A percentile compares a stretch with the other conserved stretches of the same genome.
Evolutionary conservation across 2,888 invertebrate species (phyloP).

Genomic region (Oasisia sp.): DNA sequence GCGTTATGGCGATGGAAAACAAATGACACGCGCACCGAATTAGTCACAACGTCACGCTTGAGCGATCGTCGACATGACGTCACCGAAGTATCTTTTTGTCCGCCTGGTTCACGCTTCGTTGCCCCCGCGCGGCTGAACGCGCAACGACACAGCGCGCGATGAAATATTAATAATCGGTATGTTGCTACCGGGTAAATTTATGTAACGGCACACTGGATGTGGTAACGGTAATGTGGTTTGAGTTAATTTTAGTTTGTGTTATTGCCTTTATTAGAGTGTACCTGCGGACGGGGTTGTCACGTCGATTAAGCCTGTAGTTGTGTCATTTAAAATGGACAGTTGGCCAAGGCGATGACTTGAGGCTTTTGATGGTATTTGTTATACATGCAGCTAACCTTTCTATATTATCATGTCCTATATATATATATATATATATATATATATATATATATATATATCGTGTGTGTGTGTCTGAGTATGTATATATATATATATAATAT

Average conservation of each 20-base stretch:
- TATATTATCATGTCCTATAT: no score
- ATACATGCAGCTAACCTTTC: no score
- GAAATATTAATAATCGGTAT: not conserved
- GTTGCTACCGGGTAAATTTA: not conserved
- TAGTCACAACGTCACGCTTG: not conserved
- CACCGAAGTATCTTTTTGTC: not conserved
- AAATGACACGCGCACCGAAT: not conserved
- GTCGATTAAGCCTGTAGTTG: no score
- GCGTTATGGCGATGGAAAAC: not conserved
- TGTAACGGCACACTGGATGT: not conserved
- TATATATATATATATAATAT: no score
- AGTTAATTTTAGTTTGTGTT: not conserved
- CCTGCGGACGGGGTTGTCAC: no score
- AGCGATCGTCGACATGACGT: not conserved
- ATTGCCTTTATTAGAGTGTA: no score
- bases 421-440: no score
- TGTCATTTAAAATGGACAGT: no score
- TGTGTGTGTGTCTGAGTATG: no score
- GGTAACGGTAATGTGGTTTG: not conserved
- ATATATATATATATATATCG: no score
- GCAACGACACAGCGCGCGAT: not conserved
- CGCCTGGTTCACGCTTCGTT: not conserved
- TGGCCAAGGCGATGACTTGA: no score
- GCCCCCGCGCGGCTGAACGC: not conserved
- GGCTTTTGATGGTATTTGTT: no score